Evolutionary conservation across 2,888 invertebrate species (phyloP).

Genomic region (Megaustenia siamemsis): DNA sequence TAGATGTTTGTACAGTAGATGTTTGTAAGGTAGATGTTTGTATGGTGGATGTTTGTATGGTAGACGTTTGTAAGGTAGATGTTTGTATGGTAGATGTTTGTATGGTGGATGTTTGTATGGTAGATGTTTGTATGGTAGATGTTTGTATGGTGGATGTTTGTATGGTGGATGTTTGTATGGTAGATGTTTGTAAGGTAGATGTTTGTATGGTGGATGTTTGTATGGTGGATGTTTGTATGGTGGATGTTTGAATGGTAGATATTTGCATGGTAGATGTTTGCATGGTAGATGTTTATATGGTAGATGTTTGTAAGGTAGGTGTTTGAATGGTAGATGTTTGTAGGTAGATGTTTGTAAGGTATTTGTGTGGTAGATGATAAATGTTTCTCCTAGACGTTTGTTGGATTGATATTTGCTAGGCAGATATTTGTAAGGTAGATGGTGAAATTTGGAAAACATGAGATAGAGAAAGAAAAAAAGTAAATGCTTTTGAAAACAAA

Average conservation of each 20-base stretch:
- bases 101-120: no score
- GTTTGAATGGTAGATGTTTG: not conserved
- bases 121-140: not conserved
- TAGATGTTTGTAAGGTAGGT: not conserved
- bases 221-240: constrained; percentile 64
- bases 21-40: not conserved
- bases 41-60: not conserved
- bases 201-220: not conserved
- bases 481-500: no score
- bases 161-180: constrained; percentile 64
- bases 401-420: not conserved
- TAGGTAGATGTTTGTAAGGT: not conserved
- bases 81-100: no score
- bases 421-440: no score
- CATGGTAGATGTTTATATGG: constrained; percentile 64
- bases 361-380: not conserved
- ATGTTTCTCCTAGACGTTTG: not conserved
- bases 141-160: not conserved
- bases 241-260: not conserved
- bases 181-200: not conserved
- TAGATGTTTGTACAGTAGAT: no score
- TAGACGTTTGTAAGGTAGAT: constrained; percentile 7
- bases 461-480: no score
- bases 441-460: no score
- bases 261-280: not conserved